A percentile compares a stretch with the other conserved stretches of the same genome.
phyloP scores from a whole-genome alignment of 2,888 invertebrate genomes.

The Calameuta idolon region DNA sequence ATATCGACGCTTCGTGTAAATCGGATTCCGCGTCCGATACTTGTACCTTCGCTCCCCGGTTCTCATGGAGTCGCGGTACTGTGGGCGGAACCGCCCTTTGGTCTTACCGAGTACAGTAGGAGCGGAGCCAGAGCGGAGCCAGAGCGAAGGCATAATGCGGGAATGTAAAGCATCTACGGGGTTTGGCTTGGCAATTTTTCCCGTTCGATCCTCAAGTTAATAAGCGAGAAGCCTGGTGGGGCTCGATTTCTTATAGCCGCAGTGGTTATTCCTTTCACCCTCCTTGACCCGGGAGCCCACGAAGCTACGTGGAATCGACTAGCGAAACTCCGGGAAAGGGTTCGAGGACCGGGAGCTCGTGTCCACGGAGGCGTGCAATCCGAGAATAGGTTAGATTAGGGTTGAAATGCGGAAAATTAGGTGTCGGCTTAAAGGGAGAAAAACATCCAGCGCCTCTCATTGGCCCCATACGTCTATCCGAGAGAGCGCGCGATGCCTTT shows the following conservation, averaged over 20 bases:
- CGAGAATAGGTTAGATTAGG: constrained; percentile 27
- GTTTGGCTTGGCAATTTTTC: constrained; percentile 36
- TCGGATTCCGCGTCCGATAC: constrained; percentile 19
- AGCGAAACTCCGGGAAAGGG: not conserved
- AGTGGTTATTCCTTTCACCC: not conserved
- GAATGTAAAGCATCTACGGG: constrained; percentile 35
- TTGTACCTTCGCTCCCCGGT: not conserved
- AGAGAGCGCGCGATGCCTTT: constrained; percentile 4
- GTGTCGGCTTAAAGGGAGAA: constrained; percentile 27
- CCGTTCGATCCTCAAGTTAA: constrained; percentile 14
- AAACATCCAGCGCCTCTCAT: constrained; percentile 36
- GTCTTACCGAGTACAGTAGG: not conserved
- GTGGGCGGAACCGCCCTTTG: not conserved
- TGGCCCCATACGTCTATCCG: constrained; percentile 42
- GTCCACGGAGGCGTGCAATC: constrained; percentile 4
- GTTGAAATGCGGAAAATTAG: constrained; percentile 28
- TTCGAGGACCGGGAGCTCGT: constrained; percentile 1
- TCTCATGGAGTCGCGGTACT: not conserved
- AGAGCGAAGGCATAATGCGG: constrained; percentile 15
- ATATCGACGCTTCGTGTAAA: constrained; percentile 43
- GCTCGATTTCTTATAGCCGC: not conserved
- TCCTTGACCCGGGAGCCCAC: not conserved
- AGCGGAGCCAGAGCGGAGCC: no score
- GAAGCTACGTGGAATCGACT: not conserved
- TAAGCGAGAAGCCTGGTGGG: not conserved